These are phyloP conservation scores for Hypolimnas misippus DNA, from an alignment of 2,888 invertebrate genomes.

Conservation along the genomic window DNA sequence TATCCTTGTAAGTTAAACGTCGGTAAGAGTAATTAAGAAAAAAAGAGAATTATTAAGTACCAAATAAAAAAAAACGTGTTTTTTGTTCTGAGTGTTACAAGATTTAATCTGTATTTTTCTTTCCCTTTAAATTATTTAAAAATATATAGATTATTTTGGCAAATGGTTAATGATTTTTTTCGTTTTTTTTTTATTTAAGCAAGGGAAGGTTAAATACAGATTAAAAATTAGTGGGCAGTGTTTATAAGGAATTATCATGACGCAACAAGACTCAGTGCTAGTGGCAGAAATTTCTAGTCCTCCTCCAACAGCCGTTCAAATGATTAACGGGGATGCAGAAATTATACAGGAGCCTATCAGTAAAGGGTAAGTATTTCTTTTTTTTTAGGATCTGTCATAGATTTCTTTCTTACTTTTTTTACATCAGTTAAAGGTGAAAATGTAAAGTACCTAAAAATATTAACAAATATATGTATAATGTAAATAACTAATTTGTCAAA, in stretches of 20 bases:
- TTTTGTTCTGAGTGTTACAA: constrained; percentile 14
- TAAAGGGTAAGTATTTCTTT: constrained; percentile 36
- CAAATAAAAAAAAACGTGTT: background rate
- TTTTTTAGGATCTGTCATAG: background rate
- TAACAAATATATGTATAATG: no score
- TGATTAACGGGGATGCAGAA: constrained; percentile 35
- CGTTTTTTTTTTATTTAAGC: constrained; percentile 7
- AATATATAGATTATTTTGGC: background rate
- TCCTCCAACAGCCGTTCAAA: constrained; percentile 31
- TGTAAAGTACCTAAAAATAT: no score
- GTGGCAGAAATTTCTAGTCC: constrained; percentile 55
- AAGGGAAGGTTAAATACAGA: constrained; percentile 27
- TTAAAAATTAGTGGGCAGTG: constrained; percentile 24
- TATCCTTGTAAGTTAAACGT: constrained; percentile 57
- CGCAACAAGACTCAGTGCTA: constrained; percentile 63
- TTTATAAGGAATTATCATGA: constrained; percentile 54
- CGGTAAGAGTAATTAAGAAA: background rate
- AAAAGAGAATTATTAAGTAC: background rate
- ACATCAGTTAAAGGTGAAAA: no score
- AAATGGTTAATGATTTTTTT: background rate
- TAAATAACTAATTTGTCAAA: no score
- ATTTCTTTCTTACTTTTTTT: no score
- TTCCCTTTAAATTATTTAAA: constrained; percentile 7
- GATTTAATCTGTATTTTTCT: constrained; percentile 31
- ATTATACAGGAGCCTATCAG: constrained; percentile 21